Conservation (phyloP, 2,797 vertebrate species). For the Uromys caudimaculatus region DNA sequence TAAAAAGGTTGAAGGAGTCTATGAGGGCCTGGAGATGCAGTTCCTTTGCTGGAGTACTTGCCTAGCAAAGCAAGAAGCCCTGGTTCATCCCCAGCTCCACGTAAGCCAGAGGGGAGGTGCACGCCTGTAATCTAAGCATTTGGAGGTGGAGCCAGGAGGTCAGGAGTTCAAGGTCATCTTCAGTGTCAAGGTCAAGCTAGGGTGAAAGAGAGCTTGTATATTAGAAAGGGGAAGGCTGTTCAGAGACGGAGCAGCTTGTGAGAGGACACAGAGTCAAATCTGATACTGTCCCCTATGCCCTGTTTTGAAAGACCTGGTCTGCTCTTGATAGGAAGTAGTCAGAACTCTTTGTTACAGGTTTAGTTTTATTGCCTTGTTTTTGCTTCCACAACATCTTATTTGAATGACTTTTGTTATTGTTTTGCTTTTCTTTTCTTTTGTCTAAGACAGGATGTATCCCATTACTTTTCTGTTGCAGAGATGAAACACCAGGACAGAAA, state of each 20-base stretch:
- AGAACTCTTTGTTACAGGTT: neutral
- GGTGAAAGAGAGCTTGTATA: neutral
- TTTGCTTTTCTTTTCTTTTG: neutral
- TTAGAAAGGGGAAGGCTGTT: neutral
- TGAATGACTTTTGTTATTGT: neutral
- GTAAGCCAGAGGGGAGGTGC: neutral
- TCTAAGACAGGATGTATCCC: neutral
- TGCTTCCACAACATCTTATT: neutral
- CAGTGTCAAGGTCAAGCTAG: neutral
- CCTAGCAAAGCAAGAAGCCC: neutral
- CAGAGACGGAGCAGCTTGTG: neutral
- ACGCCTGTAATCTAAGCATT: neutral
- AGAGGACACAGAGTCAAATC: neutral
- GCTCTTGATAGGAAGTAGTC: neutral
- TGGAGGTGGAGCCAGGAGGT: neutral
- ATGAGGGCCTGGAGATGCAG: neutral
- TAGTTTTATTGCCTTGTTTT: neutral
- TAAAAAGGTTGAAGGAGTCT: neutral
- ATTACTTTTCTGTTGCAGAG: neutral
- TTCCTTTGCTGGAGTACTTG: neutral
- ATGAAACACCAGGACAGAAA: neutral
- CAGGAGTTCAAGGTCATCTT: neutral
- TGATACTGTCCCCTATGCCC: neutral
- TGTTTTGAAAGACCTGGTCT: neutral
- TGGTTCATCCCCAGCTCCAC: neutral